Base-by-base conservation (phyloP, 1,140 invertebrate genomes). In the Polypedilum pembai region DNA sequence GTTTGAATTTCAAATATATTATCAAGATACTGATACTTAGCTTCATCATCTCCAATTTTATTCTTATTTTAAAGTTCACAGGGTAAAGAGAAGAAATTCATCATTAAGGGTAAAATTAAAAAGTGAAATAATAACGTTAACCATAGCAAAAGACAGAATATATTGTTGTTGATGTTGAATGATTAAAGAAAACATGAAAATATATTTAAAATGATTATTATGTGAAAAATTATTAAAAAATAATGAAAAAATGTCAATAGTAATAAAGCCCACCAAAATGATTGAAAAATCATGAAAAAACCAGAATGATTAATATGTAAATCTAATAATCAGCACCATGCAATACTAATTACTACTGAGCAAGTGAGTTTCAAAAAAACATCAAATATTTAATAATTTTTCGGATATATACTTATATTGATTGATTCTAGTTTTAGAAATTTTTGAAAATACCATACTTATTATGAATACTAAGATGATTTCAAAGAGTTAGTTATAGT, bases 141-240 rank as follows among this genome's bases (percentile, higher is more conserved):
- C 45, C 45, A 56, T n/a, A 56, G n/a, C n/a, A n/a, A 56, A 56
- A 33, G 24, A 33, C 24, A 33, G 24, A 33, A n/a, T n/a, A n/a
- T 56, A 56, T 56, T 56, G n/a, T 56, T 56, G 45, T 56, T 56
- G 45, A 56, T 56, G 45, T 56, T 56, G 45, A 56, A n/a, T 56
- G 45, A 56, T 15, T 56, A 56, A 56, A 56, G 45, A 12, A 56
- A 56, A 56, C 15, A 45, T 45, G 8, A 45, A 45, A 45, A 10
- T 45, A n/a, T 15, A 45, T 2, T n/a, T 15, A 45, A 8, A 1
- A 45, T 7, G 8, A 45, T 10, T 10, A 10, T 45, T 3, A n/a
- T n/a, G 15, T 45, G 8, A 45, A 45, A 45, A 45, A 45, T 2
- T 45, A 10, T 2, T 45, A 45, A 45, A 45, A 45, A 45, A 45